Conservation (phyloP, 2,888 invertebrate species). For the Xylophagus ater region DNA sequence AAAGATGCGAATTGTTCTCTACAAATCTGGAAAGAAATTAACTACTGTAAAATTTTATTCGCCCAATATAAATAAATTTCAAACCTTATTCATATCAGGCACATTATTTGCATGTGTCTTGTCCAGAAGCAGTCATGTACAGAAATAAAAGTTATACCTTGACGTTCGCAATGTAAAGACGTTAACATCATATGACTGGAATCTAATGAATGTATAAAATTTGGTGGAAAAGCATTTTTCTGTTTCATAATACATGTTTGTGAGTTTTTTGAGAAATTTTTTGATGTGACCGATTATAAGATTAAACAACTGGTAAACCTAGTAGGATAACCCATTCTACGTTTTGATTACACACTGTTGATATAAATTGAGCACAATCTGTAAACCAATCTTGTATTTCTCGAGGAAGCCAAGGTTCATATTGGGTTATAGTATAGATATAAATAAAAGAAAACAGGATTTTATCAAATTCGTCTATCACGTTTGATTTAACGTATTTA, state of each 20-base stretch:
- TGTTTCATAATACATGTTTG: slow-evolving; percentile 33
- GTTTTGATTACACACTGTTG: slow-evolving; percentile 58
- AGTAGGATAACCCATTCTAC: slow-evolving; percentile 94
- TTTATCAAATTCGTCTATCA: no score
- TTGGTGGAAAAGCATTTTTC: no score
- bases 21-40: slow-evolving; percentile 57
- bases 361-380: slow-evolving; percentile 70
- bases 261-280: slow-evolving; percentile 19
- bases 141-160: slow-evolving; percentile 82
- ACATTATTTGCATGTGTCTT: slow-evolving; percentile 85
- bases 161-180: slow-evolving; percentile 71
- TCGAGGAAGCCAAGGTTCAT: no score
- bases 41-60: background rate
- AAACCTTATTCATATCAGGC: slow-evolving; percentile 75
- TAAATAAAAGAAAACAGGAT: no score
- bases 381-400: slow-evolving; percentile 97
- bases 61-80: slow-evolving; percentile 13
- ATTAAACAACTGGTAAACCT: slow-evolving; percentile 89
- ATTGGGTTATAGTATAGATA: no score
- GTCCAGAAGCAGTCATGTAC: slow-evolving; percentile 99
- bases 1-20: slow-evolving; percentile 96
- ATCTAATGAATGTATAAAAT: no score
- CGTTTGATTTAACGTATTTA: no score
- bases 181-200: slow-evolving; percentile 99
- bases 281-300: slow-evolving; percentile 56